These are phyloP conservation scores for Agriopis leucophaearia DNA, from an alignment of 2,888 invertebrate species.

Conservation along the genomic window DNA sequence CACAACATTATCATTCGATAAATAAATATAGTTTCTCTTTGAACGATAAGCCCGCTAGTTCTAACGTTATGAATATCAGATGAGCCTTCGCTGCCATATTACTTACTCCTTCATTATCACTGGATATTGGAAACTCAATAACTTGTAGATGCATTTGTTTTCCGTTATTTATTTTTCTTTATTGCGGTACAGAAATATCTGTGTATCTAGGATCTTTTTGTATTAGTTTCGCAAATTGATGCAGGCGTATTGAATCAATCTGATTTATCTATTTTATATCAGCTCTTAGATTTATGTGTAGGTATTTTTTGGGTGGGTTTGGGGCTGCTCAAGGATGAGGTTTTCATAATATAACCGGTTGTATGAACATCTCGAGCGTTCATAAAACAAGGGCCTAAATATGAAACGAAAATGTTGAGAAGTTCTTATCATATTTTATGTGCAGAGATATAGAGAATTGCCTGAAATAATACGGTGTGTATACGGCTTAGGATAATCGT, in stretches of 20 bases:
- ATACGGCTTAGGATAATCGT: background rate
- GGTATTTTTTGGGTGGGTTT: slow-evolving; percentile 5
- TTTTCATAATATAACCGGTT: slow-evolving; percentile 9
- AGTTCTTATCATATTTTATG: background rate
- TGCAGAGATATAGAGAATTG: background rate
- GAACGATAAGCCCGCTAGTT: slow-evolving; percentile 53
- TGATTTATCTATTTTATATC: slow-evolving; percentile 20
- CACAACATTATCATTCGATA: slow-evolving; percentile 34
- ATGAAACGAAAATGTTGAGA: slow-evolving; percentile 8
- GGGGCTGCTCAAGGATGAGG: background rate
- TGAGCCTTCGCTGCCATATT: slow-evolving; percentile 60
- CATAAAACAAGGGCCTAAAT: slow-evolving; percentile 6
- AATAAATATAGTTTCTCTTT: slow-evolving; percentile 43
- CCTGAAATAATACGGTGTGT: background rate
- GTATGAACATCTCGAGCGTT: background rate
- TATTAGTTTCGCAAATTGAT: slow-evolving; percentile 28
- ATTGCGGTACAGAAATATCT: slow-evolving; percentile 9
- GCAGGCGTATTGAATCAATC: slow-evolving; percentile 26
- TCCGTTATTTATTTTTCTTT: slow-evolving; percentile 24
- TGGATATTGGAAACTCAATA: slow-evolving; percentile 74
- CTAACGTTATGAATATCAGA: slow-evolving; percentile 73
- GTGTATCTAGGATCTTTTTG: slow-evolving; percentile 17
- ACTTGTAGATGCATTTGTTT: slow-evolving; percentile 45
- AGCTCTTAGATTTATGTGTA: slow-evolving; percentile 21
- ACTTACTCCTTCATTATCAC: slow-evolving; percentile 68